These are phyloP conservation scores for Cettia cetti DNA, from an alignment of 2,113 vertebrate species.

Conservation along the genomic window DNA sequence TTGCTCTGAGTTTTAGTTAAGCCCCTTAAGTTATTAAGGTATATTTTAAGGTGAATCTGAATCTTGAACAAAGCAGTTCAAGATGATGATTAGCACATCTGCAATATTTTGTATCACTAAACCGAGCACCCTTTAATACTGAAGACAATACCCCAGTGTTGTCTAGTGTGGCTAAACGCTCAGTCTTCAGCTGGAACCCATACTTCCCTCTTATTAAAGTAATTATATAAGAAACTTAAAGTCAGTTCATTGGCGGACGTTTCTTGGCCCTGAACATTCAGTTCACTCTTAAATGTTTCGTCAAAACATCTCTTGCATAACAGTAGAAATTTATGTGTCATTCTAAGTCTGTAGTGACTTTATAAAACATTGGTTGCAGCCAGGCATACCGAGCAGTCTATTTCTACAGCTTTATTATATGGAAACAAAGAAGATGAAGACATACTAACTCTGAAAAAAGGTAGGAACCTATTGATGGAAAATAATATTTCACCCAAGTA, in stretches of 20 bases:
- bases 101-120: background rate
- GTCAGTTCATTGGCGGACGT: background rate
- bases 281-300: background rate
- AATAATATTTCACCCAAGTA: background rate
- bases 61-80: background rate
- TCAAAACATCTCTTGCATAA: background rate
- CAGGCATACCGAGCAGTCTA: background rate
- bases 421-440: background rate
- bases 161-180: background rate
- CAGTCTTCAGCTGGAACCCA: background rate
- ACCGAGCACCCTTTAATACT: background rate
- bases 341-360: background rate
- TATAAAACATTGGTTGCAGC: background rate
- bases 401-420: background rate
- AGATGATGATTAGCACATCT: conserved; percentile 14
- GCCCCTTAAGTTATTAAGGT: background rate
- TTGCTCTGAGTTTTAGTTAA: background rate
- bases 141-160: conserved; percentile 29
- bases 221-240: conserved; percentile 35
- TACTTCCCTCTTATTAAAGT: conserved; percentile 12
- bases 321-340: background rate
- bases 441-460: background rate
- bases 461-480: background rate
- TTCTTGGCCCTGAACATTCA: background rate
- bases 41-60: background rate